These are phyloP conservation scores for Apamea monoglypha DNA, from an alignment of 2,888 invertebrate genomes.

Conservation along the genomic window DNA sequence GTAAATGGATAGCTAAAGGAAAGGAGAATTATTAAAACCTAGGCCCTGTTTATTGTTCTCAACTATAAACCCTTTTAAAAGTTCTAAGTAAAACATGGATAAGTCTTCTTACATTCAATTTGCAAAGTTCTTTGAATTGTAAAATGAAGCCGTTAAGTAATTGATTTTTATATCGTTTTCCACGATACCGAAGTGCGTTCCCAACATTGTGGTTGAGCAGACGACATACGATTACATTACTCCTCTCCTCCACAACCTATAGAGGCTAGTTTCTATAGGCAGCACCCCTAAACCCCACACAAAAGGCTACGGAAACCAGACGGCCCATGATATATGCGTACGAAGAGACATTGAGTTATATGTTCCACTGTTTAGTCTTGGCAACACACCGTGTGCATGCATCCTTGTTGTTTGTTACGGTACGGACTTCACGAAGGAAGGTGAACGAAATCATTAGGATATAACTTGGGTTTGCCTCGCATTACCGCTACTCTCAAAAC, in stretches of 20 bases:
- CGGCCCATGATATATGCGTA: conserved; percentile 24
- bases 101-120: not conserved
- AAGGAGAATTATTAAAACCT: conserved; percentile 26
- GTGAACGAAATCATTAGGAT: not conserved
- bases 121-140: not conserved
- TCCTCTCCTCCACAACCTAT: not conserved
- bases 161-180: not conserved
- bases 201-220: not conserved
- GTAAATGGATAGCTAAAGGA: conserved; percentile 12
- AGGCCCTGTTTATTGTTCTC: not conserved
- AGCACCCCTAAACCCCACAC: conserved; percentile 12
- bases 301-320: conserved; percentile 21
- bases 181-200: not conserved
- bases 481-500: not conserved
- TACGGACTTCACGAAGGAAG: not conserved
- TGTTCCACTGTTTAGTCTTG: conserved; percentile 36
- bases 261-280: conserved; percentile 2
- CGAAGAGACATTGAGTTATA: conserved; percentile 46
- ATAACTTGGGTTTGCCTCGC: too few species aligned
- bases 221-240: not conserved
- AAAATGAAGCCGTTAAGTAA: not conserved
- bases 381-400: not conserved
- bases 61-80: not conserved
- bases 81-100: not conserved
- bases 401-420: not conserved